phyloP scores from a whole-genome alignment of 2,113 vertebrate species.

The Morone chrysops region DNA sequence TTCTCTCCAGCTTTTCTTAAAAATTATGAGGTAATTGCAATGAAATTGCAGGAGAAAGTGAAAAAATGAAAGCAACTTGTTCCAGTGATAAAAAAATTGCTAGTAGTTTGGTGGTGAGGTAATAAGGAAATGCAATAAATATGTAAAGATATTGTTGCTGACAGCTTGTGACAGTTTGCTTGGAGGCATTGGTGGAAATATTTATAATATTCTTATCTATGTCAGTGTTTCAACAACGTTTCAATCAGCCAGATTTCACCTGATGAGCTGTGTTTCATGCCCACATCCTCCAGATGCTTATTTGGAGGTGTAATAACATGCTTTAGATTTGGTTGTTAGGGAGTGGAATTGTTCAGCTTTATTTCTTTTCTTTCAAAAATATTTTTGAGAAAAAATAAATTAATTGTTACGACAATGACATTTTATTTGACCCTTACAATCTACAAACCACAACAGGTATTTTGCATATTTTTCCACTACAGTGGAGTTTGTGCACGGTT shows the following conservation, averaged over 20 bases:
- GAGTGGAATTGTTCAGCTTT: background rate
- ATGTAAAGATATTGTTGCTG: slow-evolving; percentile 21
- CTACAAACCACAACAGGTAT: background rate
- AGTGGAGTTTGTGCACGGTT: background rate
- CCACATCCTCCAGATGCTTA: slow-evolving; percentile 3
- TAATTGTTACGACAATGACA: too few species aligned
- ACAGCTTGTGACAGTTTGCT: slow-evolving; percentile 32
- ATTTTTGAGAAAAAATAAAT: background rate
- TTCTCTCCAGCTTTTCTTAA: too few species aligned
- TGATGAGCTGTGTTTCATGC: slow-evolving; percentile 5
- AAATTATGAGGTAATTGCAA: too few species aligned
- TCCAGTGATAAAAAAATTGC: too few species aligned
- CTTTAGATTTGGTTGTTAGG: background rate
- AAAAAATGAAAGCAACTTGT: too few species aligned
- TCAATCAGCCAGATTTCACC: slow-evolving; percentile 48
- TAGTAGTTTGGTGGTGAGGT: background rate
- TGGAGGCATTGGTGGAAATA: slow-evolving; percentile 25
- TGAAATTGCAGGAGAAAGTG: too few species aligned
- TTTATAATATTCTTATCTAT: slow-evolving; percentile 38
- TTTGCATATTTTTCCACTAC: background rate
- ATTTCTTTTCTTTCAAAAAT: background rate
- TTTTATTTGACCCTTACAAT: background rate
- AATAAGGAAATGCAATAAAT: slow-evolving; percentile 35
- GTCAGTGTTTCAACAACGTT: slow-evolving; percentile 46
- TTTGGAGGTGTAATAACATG: slow-evolving; percentile 1